Evolutionary conservation across 2,797 vertebrate genomes (phyloP), one percentile per base, ranked within the genome.

Genomic region (Oreortyx pictus): DNA sequence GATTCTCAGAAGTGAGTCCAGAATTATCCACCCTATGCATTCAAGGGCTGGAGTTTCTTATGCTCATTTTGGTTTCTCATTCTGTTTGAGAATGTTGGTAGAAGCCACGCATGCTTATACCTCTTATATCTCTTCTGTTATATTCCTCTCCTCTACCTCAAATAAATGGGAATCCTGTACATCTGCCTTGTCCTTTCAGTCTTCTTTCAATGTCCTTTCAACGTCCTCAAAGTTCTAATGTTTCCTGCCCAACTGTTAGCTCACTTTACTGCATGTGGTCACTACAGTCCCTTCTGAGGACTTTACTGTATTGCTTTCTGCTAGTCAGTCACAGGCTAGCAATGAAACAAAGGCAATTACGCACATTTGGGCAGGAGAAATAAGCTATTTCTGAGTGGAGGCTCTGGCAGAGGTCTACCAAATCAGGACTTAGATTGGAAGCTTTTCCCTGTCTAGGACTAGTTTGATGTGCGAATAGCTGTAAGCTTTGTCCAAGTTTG

Each of bases 191-290:
- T 75, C 37, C 64, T 11, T 80, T 73, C 72, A 23, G 24, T 12
- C 71, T 37, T 37, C 37, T 37, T 37, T 37, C 37, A 37, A 37
- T 37, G 37, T 37, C 37, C 37, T 37, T 37, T 37, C 37, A 37
- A 37, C 11, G 37, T 37, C 37, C 37, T 37, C 37, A 37, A 37
- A 37, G 68, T 80, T 47, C 13, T 37, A 72, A 31, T 35, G 27
- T 76, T 94, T 87, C 65, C 72, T 89, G 75, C 13, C n/a, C 35
- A 74, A 66, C 56, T 90, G 56, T 70, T 70, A 76, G 81, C 39
- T 74, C 1, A 0, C 54, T 75, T 90, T 86, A 73, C 44, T 7
- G 6, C 65, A 67, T 0, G 0, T 67, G 52, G 43, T 25, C 49
- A 23, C 60, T 76, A 25, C 9, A 50, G 59, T 65, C n/a, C 49